Conservation (phyloP, 2,797 vertebrate species). For the Xerus rutilus region DNA sequence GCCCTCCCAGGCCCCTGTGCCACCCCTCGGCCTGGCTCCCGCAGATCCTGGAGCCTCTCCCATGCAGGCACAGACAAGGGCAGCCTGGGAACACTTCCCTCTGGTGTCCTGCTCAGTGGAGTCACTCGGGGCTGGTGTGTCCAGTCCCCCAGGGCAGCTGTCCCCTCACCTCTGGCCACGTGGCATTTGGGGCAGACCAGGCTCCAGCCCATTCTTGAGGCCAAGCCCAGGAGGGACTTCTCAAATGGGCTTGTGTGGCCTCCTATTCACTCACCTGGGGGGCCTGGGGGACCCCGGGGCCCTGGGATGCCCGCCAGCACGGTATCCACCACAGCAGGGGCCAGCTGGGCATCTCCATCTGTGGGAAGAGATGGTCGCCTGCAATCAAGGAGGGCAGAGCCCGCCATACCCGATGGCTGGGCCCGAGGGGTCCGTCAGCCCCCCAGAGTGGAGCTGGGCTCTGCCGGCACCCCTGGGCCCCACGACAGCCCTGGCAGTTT, state of each 20-base stretch:
- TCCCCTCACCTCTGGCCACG: neutral
- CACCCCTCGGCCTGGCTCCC: neutral
- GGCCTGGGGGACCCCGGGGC: conserved; percentile 90
- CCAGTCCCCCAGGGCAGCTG: neutral
- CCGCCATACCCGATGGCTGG: neutral
- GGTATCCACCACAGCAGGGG: conserved; percentile 89
- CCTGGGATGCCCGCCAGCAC: conserved; percentile 91
- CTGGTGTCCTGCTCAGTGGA: neutral
- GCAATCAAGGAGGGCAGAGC: neutral
- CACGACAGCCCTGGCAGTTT: neutral
- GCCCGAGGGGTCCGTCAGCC: neutral
- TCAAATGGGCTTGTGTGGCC: neutral
- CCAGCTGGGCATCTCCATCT: conserved; percentile 88
- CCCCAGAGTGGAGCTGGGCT: neutral
- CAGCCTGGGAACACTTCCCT: neutral
- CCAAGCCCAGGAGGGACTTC: neutral
- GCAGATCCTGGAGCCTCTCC: fast-evolving
- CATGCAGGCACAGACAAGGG: neutral
- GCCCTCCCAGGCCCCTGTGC: fast-evolving
- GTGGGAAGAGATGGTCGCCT: neutral
- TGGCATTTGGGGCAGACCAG: neutral
- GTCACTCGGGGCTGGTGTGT: neutral
- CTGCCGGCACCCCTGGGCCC: neutral
- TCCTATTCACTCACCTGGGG: conserved; percentile 83
- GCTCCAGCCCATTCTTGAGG: neutral